These are phyloP conservation scores for Hirtodrosophila cameraria DNA, from an alignment of 2,888 invertebrate species.

Conservation along the genomic window DNA sequence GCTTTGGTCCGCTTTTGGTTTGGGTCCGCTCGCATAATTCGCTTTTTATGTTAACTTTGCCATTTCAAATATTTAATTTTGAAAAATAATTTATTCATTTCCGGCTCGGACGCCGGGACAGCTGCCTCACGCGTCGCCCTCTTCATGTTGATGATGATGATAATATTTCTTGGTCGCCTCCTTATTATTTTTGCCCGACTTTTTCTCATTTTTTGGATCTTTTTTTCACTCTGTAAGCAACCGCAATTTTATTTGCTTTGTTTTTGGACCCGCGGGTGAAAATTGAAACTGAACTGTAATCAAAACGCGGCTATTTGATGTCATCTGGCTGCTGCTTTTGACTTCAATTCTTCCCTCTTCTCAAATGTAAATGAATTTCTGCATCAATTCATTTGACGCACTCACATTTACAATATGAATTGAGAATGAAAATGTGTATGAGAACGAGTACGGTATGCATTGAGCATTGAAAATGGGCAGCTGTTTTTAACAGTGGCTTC, in stretches of 20 bases:
- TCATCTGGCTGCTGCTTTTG: conserved; percentile 47
- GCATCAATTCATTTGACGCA: conserved; percentile 63
- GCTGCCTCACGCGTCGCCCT: conserved; percentile 36
- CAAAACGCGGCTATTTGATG: conserved; percentile 74
- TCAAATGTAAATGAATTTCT: conserved; percentile 70
- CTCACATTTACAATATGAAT: conserved; percentile 70
- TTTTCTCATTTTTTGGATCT: conserved; percentile 1
- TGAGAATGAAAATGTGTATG: conserved; percentile 5
- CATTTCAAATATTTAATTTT: conserved; percentile 66
- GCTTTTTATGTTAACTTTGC: conserved; percentile 75
- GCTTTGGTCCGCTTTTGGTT: conserved; percentile 2
- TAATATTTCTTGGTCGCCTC: conserved; percentile 14
- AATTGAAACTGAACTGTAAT: conserved; percentile 78
- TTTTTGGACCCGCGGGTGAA: conserved; percentile 52
- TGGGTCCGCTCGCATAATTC: conserved; percentile 71
- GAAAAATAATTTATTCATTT: conserved; percentile 79
- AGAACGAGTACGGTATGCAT: conserved; percentile 71
- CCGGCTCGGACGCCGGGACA: conserved; percentile 52
- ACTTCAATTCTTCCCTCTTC: too few relatives aligned
- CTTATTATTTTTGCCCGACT: conserved; percentile 24
- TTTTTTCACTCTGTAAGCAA: conserved; percentile 24
- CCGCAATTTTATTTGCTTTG: conserved; percentile 66
- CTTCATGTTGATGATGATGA: too few relatives aligned
- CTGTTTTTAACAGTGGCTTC: too few relatives aligned
- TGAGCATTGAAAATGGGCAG: not conserved